Base-by-base conservation (phyloP, 2,797 vertebrate species). In the Diceros bicornis region DNA sequence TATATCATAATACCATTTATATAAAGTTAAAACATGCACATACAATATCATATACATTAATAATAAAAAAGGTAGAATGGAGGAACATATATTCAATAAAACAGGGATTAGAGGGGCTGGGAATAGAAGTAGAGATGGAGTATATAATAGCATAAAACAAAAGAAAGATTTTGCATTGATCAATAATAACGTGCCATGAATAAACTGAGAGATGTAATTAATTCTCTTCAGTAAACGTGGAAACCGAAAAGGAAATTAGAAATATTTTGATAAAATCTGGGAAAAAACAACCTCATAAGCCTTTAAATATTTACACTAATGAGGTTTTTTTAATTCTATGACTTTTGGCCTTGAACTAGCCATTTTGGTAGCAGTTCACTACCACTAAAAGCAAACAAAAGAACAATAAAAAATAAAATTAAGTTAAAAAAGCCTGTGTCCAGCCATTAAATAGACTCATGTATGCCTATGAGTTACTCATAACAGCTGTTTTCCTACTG, bases 241-340 rank as follows among this genome's bases (percentile, higher is more conserved):
- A 55, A 61, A 66, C 23, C 16, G 57, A 7, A 86, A 83, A 71
- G 4, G 41, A 41, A 41, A 41, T 41, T 23, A 84, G 79, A 92
- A 66, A 89, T 7, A 23, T 27, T 78, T 61, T 90, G 18, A 69
- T 71, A 90, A 87, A 96, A 77, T 23, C 61, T 62, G 57, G 90
- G 7, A 11, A 37, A 64, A 83, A 89, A 52, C 34, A 77, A 84
- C 16, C 20, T 62, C 59, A 32, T 69, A 69, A 52, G 25, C 14
- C 72, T 86, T 81, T 75, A 66, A 68, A 41, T 41, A 44, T 32
- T 62, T 32, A 52, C 20, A 34, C 52, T 55, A 29, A 81, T 1
- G n/a, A 81, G 8, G 13, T 52, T 7, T 61, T 41, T 29, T 32
- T 72, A 64, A 59, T 52, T 61, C 75, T 94, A 62, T 66, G 37